Percentiles rank a stretch among this genome's conserved stretches.
These are phyloP conservation scores for Lydus trimaculatus DNA, from an alignment of 2,888 invertebrate genomes.

Conservation along the genomic window DNA sequence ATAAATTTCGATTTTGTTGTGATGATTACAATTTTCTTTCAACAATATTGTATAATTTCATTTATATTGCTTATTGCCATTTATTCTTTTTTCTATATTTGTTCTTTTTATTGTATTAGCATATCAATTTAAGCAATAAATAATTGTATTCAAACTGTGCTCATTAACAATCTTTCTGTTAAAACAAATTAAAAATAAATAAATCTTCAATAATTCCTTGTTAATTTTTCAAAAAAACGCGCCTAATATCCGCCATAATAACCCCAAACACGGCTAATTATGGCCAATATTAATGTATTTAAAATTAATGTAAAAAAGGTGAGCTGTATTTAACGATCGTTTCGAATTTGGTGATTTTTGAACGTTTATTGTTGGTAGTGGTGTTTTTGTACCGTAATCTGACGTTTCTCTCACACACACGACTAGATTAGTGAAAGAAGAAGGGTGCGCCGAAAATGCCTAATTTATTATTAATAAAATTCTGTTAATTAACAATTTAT, in stretches of 20 bases:
- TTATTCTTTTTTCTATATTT: slow-evolving; percentile 16
- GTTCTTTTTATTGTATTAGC: slow-evolving; percentile 21
- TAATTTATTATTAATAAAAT: slow-evolving; percentile 47
- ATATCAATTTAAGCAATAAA: slow-evolving; percentile 36
- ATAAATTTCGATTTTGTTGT: slow-evolving; percentile 19
- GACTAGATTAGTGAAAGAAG: slow-evolving; percentile 14
- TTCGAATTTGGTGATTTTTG: not conserved
- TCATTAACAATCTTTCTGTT: slow-evolving; percentile 48
- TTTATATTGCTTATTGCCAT: slow-evolving; percentile 28
- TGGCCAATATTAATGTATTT: not conserved
- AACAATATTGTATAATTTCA: slow-evolving; percentile 23
- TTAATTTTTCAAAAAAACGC: too few relatives aligned
- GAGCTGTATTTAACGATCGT: not conserved
- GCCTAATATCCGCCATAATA: too few relatives aligned
- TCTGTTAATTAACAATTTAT: not conserved
- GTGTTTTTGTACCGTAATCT: slow-evolving; percentile 5
- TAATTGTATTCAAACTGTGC: slow-evolving; percentile 33
- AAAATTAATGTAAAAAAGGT: not conserved
- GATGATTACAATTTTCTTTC: slow-evolving; percentile 16
- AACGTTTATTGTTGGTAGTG: not conserved
- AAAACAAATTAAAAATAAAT: not conserved
- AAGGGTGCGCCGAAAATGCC: slow-evolving; percentile 53
- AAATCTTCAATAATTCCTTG: not conserved
- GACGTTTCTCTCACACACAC: slow-evolving; percentile 3
- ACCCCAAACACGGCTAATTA: not conserved